Percentiles rank a stretch among this genome's conserved stretches.
Evolutionary conservation across 92 coral and sea anemone genomes (phyloP).

Genomic region (Diadumene lineata): DNA sequence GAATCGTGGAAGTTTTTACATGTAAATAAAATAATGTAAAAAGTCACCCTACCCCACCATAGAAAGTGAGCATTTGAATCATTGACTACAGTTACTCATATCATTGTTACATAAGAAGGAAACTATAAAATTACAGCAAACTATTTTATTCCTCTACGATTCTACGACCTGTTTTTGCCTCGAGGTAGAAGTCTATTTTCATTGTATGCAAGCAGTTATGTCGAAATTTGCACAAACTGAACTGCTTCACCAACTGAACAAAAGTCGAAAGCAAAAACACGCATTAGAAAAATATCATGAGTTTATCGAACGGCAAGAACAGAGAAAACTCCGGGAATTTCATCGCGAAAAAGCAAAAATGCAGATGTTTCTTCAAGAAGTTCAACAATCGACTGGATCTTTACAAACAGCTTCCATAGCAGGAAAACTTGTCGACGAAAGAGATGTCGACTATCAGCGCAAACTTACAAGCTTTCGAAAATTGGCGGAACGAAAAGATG

Average conservation of each 20-base stretch:
- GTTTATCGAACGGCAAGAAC: conserved; percentile 1
- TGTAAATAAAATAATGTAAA: too few species aligned
- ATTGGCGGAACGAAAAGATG: background rate
- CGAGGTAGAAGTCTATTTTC: background rate
- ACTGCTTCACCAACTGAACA: background rate
- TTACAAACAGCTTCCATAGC: background rate
- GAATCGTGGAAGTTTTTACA: background rate
- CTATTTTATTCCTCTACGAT: background rate
- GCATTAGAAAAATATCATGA: conserved; percentile 2
- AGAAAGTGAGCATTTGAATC: background rate
- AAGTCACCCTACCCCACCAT: background rate
- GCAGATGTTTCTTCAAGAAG: background rate
- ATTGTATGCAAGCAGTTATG: background rate
- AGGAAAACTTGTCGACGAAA: background rate
- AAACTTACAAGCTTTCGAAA: background rate
- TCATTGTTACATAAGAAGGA: background rate
- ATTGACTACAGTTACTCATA: background rate
- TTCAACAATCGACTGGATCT: background rate
- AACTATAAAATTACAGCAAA: background rate
- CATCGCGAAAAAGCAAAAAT: conserved; percentile 5
- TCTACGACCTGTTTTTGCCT: background rate
- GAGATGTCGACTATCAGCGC: background rate
- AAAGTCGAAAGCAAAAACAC: background rate
- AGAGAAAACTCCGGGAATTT: background rate
- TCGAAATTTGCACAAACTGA: background rate